Conservation (phyloP, 2,888 invertebrate species). For the Ditylenchus weischeri region DNA sequence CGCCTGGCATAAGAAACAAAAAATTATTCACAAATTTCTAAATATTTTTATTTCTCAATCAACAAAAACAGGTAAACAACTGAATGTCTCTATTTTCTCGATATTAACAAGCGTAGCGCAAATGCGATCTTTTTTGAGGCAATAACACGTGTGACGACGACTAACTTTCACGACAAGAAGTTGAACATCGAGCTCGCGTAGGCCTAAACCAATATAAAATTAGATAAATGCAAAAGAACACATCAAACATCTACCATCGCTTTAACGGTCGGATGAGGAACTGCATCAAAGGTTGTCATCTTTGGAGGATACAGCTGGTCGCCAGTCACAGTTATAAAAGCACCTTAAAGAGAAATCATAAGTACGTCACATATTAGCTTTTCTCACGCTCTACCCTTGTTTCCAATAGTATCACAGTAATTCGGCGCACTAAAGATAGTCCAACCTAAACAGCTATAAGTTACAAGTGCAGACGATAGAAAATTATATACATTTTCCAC, state of each 20-base stretch:
- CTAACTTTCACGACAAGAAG: conserved; percentile 17
- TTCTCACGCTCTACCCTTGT: conserved; percentile 65
- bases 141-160: too few relatives aligned
- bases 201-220: neutral
- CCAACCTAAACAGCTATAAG: conserved; percentile 23
- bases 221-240: conserved; percentile 5
- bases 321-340: conserved; percentile 90
- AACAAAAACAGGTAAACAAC: too few relatives aligned
- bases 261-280: conserved; percentile 64
- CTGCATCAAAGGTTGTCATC: conserved; percentile 86
- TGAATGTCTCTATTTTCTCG: too few relatives aligned
- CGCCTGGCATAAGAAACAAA: too few relatives aligned
- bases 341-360: conserved; percentile 66
- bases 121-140: too few relatives aligned
- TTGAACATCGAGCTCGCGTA: conserved; percentile 31
- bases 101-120: too few relatives aligned
- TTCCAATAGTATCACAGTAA: conserved; percentile 90
- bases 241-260: conserved; percentile 41
- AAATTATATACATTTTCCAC: conserved; percentile 64
- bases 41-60: too few relatives aligned
- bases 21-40: too few relatives aligned
- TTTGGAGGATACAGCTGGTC: conserved; percentile 72
- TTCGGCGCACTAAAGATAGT: conserved; percentile 93
- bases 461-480: neutral
- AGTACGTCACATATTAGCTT: neutral